phyloP scores from a whole-genome alignment of 2,888 invertebrate species.

The Protula sp. region DNA sequence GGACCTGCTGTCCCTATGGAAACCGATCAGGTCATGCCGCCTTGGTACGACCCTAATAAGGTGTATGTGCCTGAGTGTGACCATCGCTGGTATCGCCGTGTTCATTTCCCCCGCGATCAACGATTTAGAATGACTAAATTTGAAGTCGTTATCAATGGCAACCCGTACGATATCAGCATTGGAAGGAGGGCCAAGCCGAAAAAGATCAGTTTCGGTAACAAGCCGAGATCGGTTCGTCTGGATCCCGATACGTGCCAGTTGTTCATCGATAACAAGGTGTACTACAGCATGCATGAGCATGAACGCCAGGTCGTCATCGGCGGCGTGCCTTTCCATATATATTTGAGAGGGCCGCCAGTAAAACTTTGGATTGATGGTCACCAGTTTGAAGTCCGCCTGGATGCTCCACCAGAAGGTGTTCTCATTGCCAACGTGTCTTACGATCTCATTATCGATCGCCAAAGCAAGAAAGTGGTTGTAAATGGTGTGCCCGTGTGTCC shows the following conservation, averaged over 20 bases:
- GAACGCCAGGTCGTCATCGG: conserved; percentile 33
- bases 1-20: too few species aligned
- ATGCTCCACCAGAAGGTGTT: conserved; percentile 57
- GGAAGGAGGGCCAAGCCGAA: conserved; percentile 29
- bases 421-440: conserved; percentile 75
- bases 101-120: background rate
- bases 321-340: conserved; percentile 29
- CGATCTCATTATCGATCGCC: conserved; percentile 80
- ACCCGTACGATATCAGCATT: conserved; percentile 36
- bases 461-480: conserved; percentile 77
- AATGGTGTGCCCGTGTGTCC: conserved; percentile 65
- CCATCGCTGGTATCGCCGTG: conserved; percentile 12
- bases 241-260: conserved; percentile 36
- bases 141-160: conserved; percentile 43
- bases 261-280: conserved; percentile 28
- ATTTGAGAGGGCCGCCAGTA: conserved; percentile 40
- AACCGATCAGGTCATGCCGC: too few species aligned
- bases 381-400: conserved; percentile 41
- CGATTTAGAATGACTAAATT: conserved; percentile 13
- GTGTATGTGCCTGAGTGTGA: conserved; percentile 20
- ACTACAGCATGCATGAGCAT: conserved; percentile 43
- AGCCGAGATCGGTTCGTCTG: conserved; percentile 28
- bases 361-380: conserved; percentile 46
- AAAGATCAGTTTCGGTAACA: too few species aligned
- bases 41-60: too few species aligned